Percentiles rank a stretch among this genome's conserved stretches.
Evolutionary conservation across 1,140 invertebrate species (phyloP).

Genomic region (Ips nitidus): DNA sequence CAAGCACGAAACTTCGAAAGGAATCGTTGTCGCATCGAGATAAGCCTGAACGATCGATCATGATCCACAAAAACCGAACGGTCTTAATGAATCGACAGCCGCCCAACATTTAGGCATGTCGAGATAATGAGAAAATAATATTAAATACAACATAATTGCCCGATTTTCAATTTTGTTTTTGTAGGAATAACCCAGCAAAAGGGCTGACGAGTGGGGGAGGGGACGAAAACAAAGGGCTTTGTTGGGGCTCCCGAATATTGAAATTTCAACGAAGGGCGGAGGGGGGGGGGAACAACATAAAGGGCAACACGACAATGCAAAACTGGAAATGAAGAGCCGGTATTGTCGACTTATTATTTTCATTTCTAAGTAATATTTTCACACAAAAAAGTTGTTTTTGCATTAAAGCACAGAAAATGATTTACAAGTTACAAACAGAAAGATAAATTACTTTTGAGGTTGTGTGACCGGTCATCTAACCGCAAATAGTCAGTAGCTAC

Average conservation of each 20-base stretch:
- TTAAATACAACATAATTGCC: constrained; percentile 43
- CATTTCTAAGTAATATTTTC: constrained; percentile 14
- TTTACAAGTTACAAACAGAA: not conserved
- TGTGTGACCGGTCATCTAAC: no score
- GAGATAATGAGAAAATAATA: constrained; percentile 44
- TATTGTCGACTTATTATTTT: constrained; percentile 8
- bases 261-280: not conserved
- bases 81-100: constrained; percentile 48
- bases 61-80: constrained; percentile 42
- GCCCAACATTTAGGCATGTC: constrained; percentile 43
- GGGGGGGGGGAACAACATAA: not conserved
- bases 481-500: no score
- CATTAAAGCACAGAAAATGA: no score
- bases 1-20: constrained; percentile 6
- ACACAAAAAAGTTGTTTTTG: not conserved
- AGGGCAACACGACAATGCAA: not conserved
- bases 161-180: constrained; percentile 32
- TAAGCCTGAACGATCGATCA: constrained; percentile 47
- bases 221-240: constrained; percentile 2
- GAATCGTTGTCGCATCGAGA: constrained; percentile 37
- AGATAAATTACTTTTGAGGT: no score
- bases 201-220: not conserved
- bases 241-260: not conserved
- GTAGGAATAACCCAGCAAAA: not conserved
- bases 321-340: constrained; percentile 6